Evolutionary conservation across 2,113 vertebrate genomes (phyloP), one percentile per base, ranked within the genome.

Genomic region (Phocoena phocoena): DNA sequence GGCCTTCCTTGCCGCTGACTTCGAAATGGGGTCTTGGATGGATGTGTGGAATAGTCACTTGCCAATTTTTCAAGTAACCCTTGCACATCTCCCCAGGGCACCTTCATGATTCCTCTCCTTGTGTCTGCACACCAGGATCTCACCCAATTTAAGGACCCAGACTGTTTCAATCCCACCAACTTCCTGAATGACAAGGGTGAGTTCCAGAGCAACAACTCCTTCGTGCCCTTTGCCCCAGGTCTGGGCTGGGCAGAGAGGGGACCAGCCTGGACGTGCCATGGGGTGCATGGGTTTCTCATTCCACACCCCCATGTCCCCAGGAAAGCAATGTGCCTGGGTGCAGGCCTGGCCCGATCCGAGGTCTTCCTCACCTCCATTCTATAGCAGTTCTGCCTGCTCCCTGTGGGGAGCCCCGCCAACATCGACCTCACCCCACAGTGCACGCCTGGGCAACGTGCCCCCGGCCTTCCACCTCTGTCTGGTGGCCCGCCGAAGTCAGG

Each of bases 191-290:
- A 95, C 36, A 95, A 97, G 13, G 95, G 88, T 0, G 1, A 85
- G 18, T 98, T 98, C 89, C 91, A 90, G 71, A 93, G 62, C 77
- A 97, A 92, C 0, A 89, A 97, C 0, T 80, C 92, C 12, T 97
- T 98, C 93, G 90, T 97, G 98, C 96, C 98, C 18, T 98, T 98
- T 91, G 97, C 94, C 23, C 87, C 92, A 94, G 97, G 97, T 98
- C 68, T 12, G 67, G 12, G n/a, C n/a, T 12, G 38, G 23, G 36
- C 20, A 83, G 53, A 67, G 50, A 68, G 12, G 68, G n/a, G 36
- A 53, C 21, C 60, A 41, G 12, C 14, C 12, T 53, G 33, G 23
- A 44, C 20, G 1, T 1, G 20, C 8, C 10, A 17, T 6, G 8
- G 20, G 13, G 44, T 1, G 3, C 31, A 44, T 1, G 15, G 7